These are phyloP conservation scores for Scomber scombrus DNA, from an alignment of 2,113 vertebrate genomes.

Conservation along the genomic window DNA sequence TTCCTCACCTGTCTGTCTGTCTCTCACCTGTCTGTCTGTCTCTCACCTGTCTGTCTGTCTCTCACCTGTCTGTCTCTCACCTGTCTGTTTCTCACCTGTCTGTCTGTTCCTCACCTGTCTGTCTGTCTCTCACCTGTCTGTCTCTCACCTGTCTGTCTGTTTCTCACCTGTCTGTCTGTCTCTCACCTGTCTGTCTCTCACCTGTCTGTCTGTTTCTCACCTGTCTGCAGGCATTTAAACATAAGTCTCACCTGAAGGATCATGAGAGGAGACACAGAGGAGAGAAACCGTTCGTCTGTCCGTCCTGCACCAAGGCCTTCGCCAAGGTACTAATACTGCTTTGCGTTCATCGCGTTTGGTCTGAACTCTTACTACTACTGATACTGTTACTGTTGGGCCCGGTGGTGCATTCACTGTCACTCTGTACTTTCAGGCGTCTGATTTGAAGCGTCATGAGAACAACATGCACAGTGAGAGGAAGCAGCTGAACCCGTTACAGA, in stretches of 20 bases:
- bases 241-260: constrained; percentile 81
- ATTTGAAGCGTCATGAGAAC: constrained; percentile 81
- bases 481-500: constrained; percentile 72
- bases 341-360: too few relatives aligned
- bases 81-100: neutral
- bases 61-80: neutral
- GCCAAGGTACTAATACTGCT: constrained; percentile 70
- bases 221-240: constrained; percentile 75
- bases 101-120: neutral
- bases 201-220: neutral
- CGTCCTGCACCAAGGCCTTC: constrained; percentile 79
- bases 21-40: neutral
- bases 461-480: constrained; percentile 84
- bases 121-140: neutral
- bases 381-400: too few relatives aligned
- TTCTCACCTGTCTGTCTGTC: neutral
- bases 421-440: constrained; percentile 73
- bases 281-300: constrained; percentile 79
- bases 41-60: neutral
- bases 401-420: neutral
- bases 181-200: neutral
- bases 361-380: too few relatives aligned
- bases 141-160: neutral
- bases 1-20: neutral
- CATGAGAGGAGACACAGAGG: constrained; percentile 79